Conservation (phyloP, 2,797 vertebrate genomes). For the Pogonophryne albipinna region DNA sequence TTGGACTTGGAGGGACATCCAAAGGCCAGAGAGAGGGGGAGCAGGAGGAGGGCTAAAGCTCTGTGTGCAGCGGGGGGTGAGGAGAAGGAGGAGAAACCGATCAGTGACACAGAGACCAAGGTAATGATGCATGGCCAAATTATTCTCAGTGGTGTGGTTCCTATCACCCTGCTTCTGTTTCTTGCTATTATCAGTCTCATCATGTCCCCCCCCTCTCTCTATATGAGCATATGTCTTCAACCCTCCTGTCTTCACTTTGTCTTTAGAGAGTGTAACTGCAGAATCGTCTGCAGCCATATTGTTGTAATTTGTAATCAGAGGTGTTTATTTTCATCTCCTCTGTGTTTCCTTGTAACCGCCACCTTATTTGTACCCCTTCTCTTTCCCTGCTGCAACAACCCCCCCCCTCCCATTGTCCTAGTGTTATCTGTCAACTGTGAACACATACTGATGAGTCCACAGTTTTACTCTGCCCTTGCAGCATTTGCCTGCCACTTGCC, state of each 20-base stretch:
- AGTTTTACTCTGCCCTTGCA: constrained; percentile 73
- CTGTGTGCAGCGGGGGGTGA: constrained; percentile 34
- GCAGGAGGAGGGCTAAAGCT: constrained; percentile 62
- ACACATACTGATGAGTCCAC: constrained; percentile 79
- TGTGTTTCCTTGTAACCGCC: constrained; percentile 32
- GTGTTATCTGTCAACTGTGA: constrained; percentile 76
- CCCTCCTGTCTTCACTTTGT: constrained; percentile 16
- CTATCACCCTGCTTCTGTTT: constrained; percentile 45
- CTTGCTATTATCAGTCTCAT: constrained; percentile 16
- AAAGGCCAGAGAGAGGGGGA: constrained; percentile 68
- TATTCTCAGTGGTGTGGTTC: constrained; percentile 53
- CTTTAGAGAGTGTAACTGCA: constrained; percentile 22
- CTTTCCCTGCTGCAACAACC: constrained; percentile 37
- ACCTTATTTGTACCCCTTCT: constrained; percentile 36
- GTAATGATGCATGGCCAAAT: constrained; percentile 71
- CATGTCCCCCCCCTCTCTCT: background rate
- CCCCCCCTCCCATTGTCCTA: constrained; percentile 57
- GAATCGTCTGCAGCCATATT: constrained; percentile 16
- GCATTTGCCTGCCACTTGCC: constrained; percentile 70
- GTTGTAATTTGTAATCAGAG: constrained; percentile 32
- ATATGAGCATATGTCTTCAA: constrained; percentile 25
- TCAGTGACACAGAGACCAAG: constrained; percentile 59
- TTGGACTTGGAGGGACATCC: constrained; percentile 78
- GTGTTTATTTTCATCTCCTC: constrained; percentile 33
- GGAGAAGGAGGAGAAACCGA: constrained; percentile 59